Evolutionary conservation across 2,797 vertebrate species (phyloP).

Genomic region (Hipposideros larvatus): DNA sequence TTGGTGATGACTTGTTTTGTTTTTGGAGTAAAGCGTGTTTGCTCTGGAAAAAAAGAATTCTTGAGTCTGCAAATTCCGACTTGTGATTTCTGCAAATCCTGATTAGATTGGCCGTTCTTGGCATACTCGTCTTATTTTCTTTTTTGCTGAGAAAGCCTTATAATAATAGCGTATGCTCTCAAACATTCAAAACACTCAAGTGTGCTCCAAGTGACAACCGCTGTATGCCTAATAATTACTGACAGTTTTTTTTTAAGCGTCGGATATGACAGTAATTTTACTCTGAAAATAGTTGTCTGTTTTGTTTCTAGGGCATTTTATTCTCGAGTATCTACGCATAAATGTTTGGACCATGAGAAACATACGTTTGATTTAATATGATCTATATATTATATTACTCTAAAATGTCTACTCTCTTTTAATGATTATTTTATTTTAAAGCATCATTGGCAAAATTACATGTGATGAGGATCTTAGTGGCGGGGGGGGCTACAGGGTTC

Average conservation of each 20-base stretch:
- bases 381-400: neutral
- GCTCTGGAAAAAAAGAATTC: slow-evolving; percentile 73
- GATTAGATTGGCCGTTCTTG: slow-evolving; percentile 72
- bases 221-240: slow-evolving; percentile 47
- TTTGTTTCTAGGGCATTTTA: slow-evolving; percentile 73
- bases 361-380: slow-evolving; percentile 13
- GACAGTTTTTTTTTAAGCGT: slow-evolving; percentile 71
- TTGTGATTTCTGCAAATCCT: slow-evolving; percentile 78
- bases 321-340: slow-evolving; percentile 41
- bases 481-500: neutral
- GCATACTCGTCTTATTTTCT: neutral
- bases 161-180: slow-evolving; percentile 57
- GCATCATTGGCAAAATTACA: slow-evolving; percentile 11
- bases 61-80: slow-evolving; percentile 80
- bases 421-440: slow-evolving; percentile 60
- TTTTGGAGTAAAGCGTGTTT: slow-evolving; percentile 68
- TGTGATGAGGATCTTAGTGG: slow-evolving; percentile 35
- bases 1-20: slow-evolving; percentile 63
- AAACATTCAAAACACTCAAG: slow-evolving; percentile 63
- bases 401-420: neutral
- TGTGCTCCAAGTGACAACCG: slow-evolving; percentile 62
- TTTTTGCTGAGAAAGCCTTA: slow-evolving; percentile 72
- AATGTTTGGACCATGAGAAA: slow-evolving; percentile 17
- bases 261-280: slow-evolving; percentile 45
- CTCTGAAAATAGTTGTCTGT: slow-evolving; percentile 60